Evolutionary conservation across 2,888 invertebrate species (phyloP).

Genomic region (Acleris cristana): DNA sequence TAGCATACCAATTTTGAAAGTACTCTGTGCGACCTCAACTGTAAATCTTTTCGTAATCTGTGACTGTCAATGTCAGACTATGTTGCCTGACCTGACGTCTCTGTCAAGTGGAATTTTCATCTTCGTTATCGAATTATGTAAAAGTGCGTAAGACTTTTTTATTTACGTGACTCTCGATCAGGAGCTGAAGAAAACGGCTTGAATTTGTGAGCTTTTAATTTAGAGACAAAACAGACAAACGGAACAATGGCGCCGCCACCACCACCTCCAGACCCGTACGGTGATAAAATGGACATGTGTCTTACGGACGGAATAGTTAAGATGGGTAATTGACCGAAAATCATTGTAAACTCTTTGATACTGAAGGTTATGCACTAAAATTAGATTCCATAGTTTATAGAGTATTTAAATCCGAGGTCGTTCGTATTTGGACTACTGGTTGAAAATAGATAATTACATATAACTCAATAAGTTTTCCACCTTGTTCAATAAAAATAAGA

Average conservation of each 20-base stretch:
- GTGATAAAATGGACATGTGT: conserved; percentile 92
- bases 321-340: conserved; percentile 83
- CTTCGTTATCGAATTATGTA: conserved; percentile 70
- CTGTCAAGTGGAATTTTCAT: conserved; percentile 45
- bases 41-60: conserved; percentile 23
- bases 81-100: not conserved
- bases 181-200: conserved; percentile 24
- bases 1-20: no score
- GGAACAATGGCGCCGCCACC: conserved; percentile 50
- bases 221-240: conserved; percentile 33
- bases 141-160: conserved; percentile 51
- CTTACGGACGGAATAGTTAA: conserved; percentile 92
- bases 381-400: not conserved
- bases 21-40: no score
- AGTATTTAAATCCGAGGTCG: no score
- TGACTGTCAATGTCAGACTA: conserved; percentile 41
- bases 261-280: no score
- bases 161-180: conserved; percentile 29
- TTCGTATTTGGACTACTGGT: no score
- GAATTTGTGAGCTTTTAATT: conserved; percentile 16
- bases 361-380: not conserved
- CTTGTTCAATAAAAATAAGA: no score
- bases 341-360: not conserved
- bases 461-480: no score
- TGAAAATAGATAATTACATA: no score